Evolutionary conservation across 1,140 invertebrate genomes (phyloP), one percentile per base, ranked within the genome.

Genomic region (Pseudachorutes palmiensis): DNA sequence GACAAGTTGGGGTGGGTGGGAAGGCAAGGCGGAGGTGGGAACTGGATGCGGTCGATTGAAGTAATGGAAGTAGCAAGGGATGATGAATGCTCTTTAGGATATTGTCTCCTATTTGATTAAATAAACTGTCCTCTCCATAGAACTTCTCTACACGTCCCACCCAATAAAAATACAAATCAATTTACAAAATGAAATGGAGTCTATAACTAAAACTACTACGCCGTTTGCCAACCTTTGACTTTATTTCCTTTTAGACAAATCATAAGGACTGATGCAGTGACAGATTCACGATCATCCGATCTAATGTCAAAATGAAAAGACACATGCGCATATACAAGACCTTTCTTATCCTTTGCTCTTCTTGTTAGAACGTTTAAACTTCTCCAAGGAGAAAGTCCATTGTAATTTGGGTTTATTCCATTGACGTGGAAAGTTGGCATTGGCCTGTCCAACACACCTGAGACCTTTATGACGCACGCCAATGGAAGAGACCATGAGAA

Each of bases 1-100:
- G 29, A 12, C 5, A 5, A 29, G 24, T 5, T 24, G 9, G 29
- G 22, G 59, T 12, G 29, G 5, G 24, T 26, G 29, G 29, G 19
- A 16, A 32, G 22, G 29, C 14, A 29, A 32, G 59, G 29, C 9
- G 29, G 29, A 61, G 32, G 19, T 14, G n/a, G 55, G 55, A 12
- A 58, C 5, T 5, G n/a, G 28, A 29, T 9, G 29, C 3, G 22
- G 5, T 9, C 9, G 30, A 26, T 9, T 32, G n/a, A 61, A 61
- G 59, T 61, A 61, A 61, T 61, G 59, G 29, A 61, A 32, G 9
- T 61, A 29, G 55, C 55, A 24, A 9, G 19, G 59, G 59, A 30
- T 26, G 29, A 32, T 61, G 24, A 36, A 61, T 61, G 9, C 30
- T 32, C 9, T 61, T 58, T 24, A 61, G 24, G 29, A 61, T 61